Base-by-base conservation (phyloP, 2,888 invertebrate genomes). In the Unio delphinus region DNA sequence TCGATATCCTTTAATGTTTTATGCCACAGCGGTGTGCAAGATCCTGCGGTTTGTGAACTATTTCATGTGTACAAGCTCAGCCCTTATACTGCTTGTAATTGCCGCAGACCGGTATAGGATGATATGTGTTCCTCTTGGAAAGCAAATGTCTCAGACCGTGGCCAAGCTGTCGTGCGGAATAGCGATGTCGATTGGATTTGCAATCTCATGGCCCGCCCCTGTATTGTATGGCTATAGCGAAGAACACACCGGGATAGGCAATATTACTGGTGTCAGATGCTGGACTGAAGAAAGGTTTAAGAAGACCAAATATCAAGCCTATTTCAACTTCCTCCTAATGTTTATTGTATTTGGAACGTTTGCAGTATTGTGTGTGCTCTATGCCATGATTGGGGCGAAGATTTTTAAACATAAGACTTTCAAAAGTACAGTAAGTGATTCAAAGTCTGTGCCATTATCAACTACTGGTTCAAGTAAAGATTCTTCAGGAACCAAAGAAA, bases 61-160 rank as follows among this genome's bases (percentile, higher is more conserved):
- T 64, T 78, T 74, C 67, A 75, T 78, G 58, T 74, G 71, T 54
- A 66, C 77, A 18, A 70, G 77, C 0, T 77, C 77, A 3, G 77
- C 74, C 2, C 59, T 74, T n/a, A 67, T 75, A 17, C 64, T 80
- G 30, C 72, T 80, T 17, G 72, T 79, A 5, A 79, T 80, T 59
- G 76, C 77, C 17, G 77, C 77, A 18, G 80, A 80, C 61, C 54
- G 80, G 23, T 72, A 79, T 67, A 55, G 79, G 54, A 80, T 77
- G 66, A 80, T 80, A 17, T 75, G 78, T 55, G 64, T 73, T 64
- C 79, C 79, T 15, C 34, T 75, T 1, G 73, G 74, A 20, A 67
- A 67, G 54, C 74, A 76, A 45, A 73, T 77, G 69, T 70, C 76
- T 4, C 68, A 70, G 26, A 69, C 20, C 17, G 58, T 70, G 59